Evolutionary conservation across 2,888 invertebrate species (phyloP), one percentile per base, ranked within the genome.

Genomic region (Gnatocerus cornutus): DNA sequence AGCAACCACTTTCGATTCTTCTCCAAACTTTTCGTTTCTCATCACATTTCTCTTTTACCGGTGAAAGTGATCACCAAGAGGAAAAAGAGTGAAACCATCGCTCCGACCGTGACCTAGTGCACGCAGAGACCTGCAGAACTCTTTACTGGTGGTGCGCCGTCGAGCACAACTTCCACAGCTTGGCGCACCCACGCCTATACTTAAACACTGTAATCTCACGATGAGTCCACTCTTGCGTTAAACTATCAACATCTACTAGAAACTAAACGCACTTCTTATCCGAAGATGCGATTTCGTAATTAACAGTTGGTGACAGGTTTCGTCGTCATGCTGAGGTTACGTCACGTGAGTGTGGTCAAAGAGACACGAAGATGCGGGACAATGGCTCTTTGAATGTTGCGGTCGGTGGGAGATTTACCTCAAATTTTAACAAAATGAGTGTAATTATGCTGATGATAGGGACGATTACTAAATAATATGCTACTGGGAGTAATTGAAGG

Each of bases 31-130:
- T 53, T 64, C 56, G 21, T 76, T 73, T 74, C 74, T 70, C 71
- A 69, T 68, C 69, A 66, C 75, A 73, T 77, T 75, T 77, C 75
- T 71, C 76, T 68, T 69, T 62, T 69, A 53, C 39, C 65, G 76
- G 77, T 76, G 77, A 78, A 77, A 79, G 78, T 77, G 74, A 71
- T 75, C 75, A 71, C 75, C 73, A 73, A 73, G 56, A 66, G 75
- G 77, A 77, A 77, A 76, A 77, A 77, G 73, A 79, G 79, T 79
- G 78, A 78, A 79, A 78, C 76, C 76, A 68, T 75, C 76, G 69
- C 69, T 72, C 66, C 69, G 77, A 77, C 77, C 79, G 74, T 79
- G 79, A 78, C 79, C 77, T 72, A 77, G 74, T 77, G 73, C 73
- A 76, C 68, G 50, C 16, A 30, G 53, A 50, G 64, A 71, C 68